Base-by-base conservation (phyloP, 2,113 vertebrate genomes). In the Castor canadensis region DNA sequence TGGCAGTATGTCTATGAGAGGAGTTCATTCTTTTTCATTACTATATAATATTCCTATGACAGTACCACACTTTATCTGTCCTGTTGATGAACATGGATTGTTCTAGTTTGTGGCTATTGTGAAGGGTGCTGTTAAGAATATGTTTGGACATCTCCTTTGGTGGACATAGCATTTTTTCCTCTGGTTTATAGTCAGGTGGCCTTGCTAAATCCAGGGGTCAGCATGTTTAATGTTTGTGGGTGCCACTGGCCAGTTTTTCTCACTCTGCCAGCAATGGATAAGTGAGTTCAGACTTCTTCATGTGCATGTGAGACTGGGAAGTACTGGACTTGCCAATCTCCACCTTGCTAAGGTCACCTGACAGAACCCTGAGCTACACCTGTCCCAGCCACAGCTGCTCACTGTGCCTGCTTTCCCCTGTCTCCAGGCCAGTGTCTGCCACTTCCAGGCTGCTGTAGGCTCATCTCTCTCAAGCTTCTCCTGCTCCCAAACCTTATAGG, bases 231-330 rank as follows among this genome's bases (percentile, higher is more conserved):
- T 22, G 54, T 77, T 32, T 87, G 56, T 87, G 43, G 47, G 9
- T 15, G 38, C 19, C 1, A 8, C 89, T 9, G 1, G 38, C 35
- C 10, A 56, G 5, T 30, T 60, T 86, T 62, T 62, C 56, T 2
- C 60, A 52, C 35, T 9, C 82, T 19, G 24, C 40, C 76, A 5
- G 4, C 8, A 0, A 3, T 15, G 11, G 45, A 2, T 2, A 6
- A 35, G 19, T n/a, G 40, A 67, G 43, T 40, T 75, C 84, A 16
- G 0, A 26, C 67, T 22, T 64, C 69, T 30, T 4, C 0, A 0
- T 20, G 82, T 24, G 32, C 47, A 12, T 56, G n/a, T 19, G 10
- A 3, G 54, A 56, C 19, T 19, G 13, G 19, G 54, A 56, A 56
- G 19, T 19, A 56, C 19, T n/a, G 13, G 19, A 56, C 54, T 19